A percentile compares a stretch with the other conserved stretches of the same genome.
phyloP scores from a whole-genome alignment of 1,140 invertebrate genomes.

The Dendrolimus kikuchii region DNA sequence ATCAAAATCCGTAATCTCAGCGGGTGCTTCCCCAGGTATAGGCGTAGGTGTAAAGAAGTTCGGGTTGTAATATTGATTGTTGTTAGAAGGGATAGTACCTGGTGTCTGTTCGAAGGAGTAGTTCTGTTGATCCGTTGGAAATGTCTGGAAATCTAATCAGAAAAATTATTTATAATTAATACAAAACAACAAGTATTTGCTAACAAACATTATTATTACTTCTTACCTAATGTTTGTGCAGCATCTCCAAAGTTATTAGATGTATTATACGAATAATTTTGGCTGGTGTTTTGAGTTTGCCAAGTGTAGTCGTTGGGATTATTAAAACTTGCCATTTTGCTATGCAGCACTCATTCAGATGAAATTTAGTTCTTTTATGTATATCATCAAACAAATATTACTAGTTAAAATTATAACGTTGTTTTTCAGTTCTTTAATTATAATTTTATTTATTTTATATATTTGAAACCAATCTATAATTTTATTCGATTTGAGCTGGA shows the following conservation, averaged over 20 bases:
- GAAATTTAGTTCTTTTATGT: no score
- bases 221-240: slow-evolving; percentile 53
- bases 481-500: no score
- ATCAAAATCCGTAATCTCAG: slow-evolving; percentile 70
- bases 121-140: slow-evolving; percentile 57
- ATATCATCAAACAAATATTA: no score
- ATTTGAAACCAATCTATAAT: no score
- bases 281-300: slow-evolving; percentile 54
- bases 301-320: slow-evolving; percentile 59
- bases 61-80: slow-evolving; percentile 66
- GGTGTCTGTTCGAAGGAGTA: slow-evolving; percentile 56
- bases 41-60: slow-evolving; percentile 68
- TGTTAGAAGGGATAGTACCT: slow-evolving; percentile 42
- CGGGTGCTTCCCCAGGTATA: slow-evolving; percentile 44
- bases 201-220: slow-evolving; percentile 6
- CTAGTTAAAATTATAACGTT: no score
- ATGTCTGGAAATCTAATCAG: slow-evolving; percentile 64
- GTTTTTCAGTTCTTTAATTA: no score
- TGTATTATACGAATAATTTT: slow-evolving; percentile 51
- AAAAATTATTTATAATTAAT: slow-evolving; percentile 2
- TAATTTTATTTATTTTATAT: no score
- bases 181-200: not conserved
- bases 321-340: slow-evolving; percentile 36
- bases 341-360: no score
- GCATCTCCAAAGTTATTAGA: slow-evolving; percentile 48